These are phyloP conservation scores for Drosophila silvestris DNA, from an alignment of 2,888 invertebrate species.

Conservation along the genomic window DNA sequence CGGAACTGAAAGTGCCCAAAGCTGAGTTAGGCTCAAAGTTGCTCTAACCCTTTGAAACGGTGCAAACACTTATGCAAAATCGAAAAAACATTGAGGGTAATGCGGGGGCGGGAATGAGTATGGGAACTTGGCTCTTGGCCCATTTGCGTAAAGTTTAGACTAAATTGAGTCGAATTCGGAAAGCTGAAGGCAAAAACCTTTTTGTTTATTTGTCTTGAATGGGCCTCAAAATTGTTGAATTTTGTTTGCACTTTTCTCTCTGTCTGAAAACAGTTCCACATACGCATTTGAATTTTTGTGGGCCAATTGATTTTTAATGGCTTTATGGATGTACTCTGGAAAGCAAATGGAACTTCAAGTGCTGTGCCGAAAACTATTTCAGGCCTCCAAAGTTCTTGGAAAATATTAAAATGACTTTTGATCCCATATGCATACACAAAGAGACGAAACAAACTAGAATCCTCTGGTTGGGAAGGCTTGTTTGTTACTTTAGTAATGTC, in stretches of 20 bases:
- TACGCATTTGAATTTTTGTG: constrained; percentile 35
- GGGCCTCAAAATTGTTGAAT: constrained; percentile 13
- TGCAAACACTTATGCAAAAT: constrained; percentile 24
- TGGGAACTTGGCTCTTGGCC: constrained; percentile 33
- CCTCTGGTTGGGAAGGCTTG: no score
- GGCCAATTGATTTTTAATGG: constrained; percentile 78
- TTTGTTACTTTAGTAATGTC: not conserved
- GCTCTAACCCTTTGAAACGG: constrained; percentile 33
- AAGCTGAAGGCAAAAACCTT: constrained; percentile 41
- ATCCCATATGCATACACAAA: constrained; percentile 3
- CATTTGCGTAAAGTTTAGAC: constrained; percentile 58
- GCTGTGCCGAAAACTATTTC: constrained; percentile 16
- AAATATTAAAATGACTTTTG: constrained; percentile 56
- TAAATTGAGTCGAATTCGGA: constrained; percentile 70
- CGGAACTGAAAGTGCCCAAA: not conserved
- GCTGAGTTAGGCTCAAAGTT: not conserved
- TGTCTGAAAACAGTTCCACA: constrained; percentile 19
- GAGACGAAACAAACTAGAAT: not conserved
- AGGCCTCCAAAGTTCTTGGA: constrained; percentile 15
- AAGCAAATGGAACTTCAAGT: constrained; percentile 55
- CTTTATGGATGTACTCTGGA: constrained; percentile 47
- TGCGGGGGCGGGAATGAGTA: not conserved
- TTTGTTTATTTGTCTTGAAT: constrained; percentile 48
- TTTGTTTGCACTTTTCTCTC: not conserved
- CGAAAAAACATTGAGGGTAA: constrained; percentile 1